phyloP scores from a whole-genome alignment of 1,140 invertebrate species.

The Pseudoatta argentina region DNA sequence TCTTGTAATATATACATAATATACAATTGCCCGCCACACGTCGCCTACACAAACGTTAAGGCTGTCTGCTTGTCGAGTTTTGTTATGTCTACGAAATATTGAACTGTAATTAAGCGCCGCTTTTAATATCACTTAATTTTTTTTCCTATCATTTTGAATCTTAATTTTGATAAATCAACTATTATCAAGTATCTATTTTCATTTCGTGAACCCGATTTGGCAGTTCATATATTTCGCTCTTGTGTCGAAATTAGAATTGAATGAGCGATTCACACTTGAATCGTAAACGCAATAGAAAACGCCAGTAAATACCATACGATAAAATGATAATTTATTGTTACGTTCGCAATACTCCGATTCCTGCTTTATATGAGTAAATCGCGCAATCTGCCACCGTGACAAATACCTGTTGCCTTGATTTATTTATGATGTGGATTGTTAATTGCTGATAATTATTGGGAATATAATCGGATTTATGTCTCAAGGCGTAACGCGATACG shows the following conservation, averaged over 20 bases:
- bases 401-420: slow-evolving; percentile 31
- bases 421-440: not conserved
- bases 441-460: not conserved
- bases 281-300: not conserved
- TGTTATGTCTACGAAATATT: not conserved
- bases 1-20: too few relatives aligned
- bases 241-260: not conserved
- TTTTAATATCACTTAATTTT: not conserved
- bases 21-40: not conserved
- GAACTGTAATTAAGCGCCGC: not conserved
- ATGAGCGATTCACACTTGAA: not conserved
- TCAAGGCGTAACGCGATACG: slow-evolving; percentile 5
- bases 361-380: not conserved
- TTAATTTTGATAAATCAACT: not conserved
- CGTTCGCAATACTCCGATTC: not conserved
- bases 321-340: slow-evolving; percentile 24
- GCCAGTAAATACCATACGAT: not conserved
- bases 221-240: not conserved
- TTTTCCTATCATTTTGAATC: not conserved
- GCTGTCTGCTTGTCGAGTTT: not conserved
- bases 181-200: not conserved
- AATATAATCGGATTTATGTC: slow-evolving; percentile 3
- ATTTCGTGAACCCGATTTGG: not conserved
- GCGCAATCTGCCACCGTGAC: not conserved
- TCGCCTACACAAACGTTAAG: not conserved